Evolutionary conservation across 1,140 invertebrate genomes (phyloP).

Genomic region (Lasioglossum baleicum): DNA sequence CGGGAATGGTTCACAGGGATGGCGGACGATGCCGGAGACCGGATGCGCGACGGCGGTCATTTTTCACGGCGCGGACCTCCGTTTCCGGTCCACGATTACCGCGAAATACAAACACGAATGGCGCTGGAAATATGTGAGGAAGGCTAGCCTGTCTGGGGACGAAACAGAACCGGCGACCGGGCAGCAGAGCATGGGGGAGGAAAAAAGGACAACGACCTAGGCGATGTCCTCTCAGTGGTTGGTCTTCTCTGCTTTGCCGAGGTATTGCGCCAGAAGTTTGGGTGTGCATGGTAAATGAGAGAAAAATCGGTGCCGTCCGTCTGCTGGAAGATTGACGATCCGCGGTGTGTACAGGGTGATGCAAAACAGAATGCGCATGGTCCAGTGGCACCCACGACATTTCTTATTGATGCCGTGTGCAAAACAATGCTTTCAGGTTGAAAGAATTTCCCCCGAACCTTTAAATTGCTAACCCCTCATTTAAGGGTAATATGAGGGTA

Average conservation of each 20-base stretch:
- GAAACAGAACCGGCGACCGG: background rate
- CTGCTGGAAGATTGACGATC: background rate
- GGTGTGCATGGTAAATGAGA: background rate
- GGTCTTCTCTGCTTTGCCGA: background rate
- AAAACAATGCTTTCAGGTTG: too few relatives aligned
- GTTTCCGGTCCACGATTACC: conserved; percentile 73
- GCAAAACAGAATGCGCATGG: too few relatives aligned
- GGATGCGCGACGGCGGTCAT: conserved; percentile 72
- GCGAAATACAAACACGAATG: conserved; percentile 76
- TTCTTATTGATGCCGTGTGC: too few relatives aligned
- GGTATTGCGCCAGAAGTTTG: background rate
- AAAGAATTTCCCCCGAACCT: too few relatives aligned
- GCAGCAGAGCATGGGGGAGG: background rate
- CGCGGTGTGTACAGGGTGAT: background rate
- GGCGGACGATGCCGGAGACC: conserved; percentile 49
- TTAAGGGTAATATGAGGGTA: too few relatives aligned
- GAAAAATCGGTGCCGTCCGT: background rate
- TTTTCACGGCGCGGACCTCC: conserved; percentile 76
- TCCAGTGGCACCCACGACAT: too few relatives aligned
- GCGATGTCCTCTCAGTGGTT: background rate
- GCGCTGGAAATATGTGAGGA: conserved; percentile 27
- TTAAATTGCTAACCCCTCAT: too few relatives aligned
- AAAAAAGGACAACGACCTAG: conserved; percentile 14
- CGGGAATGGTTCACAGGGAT: conserved; percentile 14
- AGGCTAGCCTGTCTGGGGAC: conserved; percentile 5